Evolutionary conservation across 2,888 invertebrate species (phyloP).

Genomic region (Cyrtodaria siliqua): DNA sequence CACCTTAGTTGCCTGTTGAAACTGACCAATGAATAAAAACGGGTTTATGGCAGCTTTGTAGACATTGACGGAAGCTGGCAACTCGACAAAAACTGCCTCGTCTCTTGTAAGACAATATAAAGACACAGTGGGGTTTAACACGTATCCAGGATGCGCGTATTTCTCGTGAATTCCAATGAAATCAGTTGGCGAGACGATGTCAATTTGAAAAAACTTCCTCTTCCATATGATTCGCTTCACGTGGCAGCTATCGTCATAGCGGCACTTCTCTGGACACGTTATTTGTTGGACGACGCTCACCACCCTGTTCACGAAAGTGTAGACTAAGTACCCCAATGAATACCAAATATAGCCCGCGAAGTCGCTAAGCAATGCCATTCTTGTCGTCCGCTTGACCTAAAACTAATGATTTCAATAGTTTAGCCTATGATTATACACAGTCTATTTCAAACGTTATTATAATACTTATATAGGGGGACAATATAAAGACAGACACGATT

Average conservation of each 20-base stretch:
- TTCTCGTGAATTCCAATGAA: constrained; percentile 41
- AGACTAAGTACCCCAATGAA: constrained; percentile 8
- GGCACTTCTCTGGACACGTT: not conserved
- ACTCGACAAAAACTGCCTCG: constrained; percentile 63
- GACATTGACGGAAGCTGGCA: constrained; percentile 46
- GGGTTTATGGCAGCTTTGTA: constrained; percentile 56
- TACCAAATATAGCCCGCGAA: too few relatives aligned
- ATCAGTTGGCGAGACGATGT: constrained; percentile 32
- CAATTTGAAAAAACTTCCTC: constrained; percentile 31
- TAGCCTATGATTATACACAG: too few relatives aligned
- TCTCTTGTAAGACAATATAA: constrained; percentile 59
- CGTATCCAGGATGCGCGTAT: constrained; percentile 50
- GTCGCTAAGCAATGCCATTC: too few relatives aligned
- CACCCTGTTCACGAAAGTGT: not conserved
- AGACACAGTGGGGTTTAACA: constrained; percentile 61
- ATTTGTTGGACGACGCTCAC: not conserved
- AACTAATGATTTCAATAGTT: too few relatives aligned
- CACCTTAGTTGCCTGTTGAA: constrained; percentile 49
- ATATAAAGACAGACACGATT: too few relatives aligned
- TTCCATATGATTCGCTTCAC: constrained; percentile 31
- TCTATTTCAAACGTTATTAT: too few relatives aligned
- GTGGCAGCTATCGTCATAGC: constrained; percentile 16
- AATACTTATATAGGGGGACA: too few relatives aligned
- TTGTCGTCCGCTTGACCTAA: too few relatives aligned
- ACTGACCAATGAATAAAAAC: constrained; percentile 68